Conservation (phyloP, 1,140 invertebrate genomes). For the Calliphora vicina region DNA sequence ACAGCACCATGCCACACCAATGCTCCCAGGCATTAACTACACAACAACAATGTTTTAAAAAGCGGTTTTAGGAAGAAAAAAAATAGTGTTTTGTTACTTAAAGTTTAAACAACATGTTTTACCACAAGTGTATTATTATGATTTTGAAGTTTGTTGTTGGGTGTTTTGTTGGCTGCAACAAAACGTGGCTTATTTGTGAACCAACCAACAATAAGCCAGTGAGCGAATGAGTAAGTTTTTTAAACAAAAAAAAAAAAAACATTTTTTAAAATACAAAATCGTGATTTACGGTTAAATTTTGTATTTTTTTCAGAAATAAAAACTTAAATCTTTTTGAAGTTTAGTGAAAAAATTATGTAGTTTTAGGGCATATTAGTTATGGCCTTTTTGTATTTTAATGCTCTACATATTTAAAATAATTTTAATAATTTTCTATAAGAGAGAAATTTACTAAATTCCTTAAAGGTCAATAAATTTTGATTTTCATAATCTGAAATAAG, state of each 20-base stretch:
- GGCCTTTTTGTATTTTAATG: too few species aligned
- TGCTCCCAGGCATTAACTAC: not conserved
- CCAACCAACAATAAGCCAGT: too few species aligned
- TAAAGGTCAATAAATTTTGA: too few species aligned
- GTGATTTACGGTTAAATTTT: conserved; percentile 3
- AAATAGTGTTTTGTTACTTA: not conserved
- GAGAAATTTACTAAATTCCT: too few species aligned
- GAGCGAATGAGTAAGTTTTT: not conserved
- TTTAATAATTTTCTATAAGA: too few species aligned
- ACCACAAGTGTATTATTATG: not conserved
- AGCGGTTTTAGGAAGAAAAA: not conserved
- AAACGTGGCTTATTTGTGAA: not conserved
- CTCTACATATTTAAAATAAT: too few species aligned
- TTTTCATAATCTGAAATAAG: too few species aligned
- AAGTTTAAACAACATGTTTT: conserved; percentile 8
- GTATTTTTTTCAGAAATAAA: not conserved
- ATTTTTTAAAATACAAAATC: not conserved
- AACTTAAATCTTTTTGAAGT: not conserved
- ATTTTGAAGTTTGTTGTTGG: not conserved
- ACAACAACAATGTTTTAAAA: not conserved
- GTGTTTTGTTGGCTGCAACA: too few species aligned
- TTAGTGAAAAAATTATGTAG: not conserved
- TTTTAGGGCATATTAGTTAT: not conserved
- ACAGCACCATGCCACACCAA: not conserved
- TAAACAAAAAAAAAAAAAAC: too few species aligned